Base-by-base conservation (phyloP, 2,113 vertebrate genomes). In the Misgurnus anguillicaudatus region DNA sequence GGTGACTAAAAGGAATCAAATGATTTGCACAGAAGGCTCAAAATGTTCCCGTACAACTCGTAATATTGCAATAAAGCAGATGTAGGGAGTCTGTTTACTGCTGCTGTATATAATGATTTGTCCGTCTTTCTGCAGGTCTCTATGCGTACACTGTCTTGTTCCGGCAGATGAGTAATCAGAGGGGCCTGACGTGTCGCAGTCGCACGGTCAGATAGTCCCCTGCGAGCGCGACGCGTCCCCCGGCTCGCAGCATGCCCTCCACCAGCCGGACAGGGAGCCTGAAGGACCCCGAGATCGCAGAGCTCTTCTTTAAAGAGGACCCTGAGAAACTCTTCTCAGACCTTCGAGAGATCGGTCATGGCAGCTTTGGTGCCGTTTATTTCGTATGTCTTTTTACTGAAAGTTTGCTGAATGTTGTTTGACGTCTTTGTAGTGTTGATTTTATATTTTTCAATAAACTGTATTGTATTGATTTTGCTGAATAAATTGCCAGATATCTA, bases 221-320 rank as follows among this genome's bases (percentile, higher is more conserved):
- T 68, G 93, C 87, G 93, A 91, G 92, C 94, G 92, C 90, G 89
- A 89, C 90, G 80, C 78, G 9, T 42, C 64, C 68, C 78, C 36
- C 9, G 88, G 88, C 89, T 69, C 80, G 81, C 90, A 98, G 95
- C 93, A 99, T 99, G 97, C 97, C 97, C 93, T 94, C 97, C 92
- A 97, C 96, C 87, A 95, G 92, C 89, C 93, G 97, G 92, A 96
- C 97, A 85, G 98, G 97, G 92, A 99, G 95, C 91, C 94, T 98
- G 90, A 99, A 98, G 93, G 97, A 99, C 91, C 96, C 97, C 13
- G 97, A 99, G 75, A 95, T 99, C 78, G 95, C 97, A 66, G 97
- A 99, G 73, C 97, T 99, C 81, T 99, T 99, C 91, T 99, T 97
- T 89, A 99, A 96, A 90, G 98, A 99, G 90, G 98, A 99, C 87